A percentile compares a stretch with the other conserved stretches of the same genome.
Evolutionary conservation across 1,140 invertebrate species (phyloP).

Genomic region (Bombus huntii): DNA sequence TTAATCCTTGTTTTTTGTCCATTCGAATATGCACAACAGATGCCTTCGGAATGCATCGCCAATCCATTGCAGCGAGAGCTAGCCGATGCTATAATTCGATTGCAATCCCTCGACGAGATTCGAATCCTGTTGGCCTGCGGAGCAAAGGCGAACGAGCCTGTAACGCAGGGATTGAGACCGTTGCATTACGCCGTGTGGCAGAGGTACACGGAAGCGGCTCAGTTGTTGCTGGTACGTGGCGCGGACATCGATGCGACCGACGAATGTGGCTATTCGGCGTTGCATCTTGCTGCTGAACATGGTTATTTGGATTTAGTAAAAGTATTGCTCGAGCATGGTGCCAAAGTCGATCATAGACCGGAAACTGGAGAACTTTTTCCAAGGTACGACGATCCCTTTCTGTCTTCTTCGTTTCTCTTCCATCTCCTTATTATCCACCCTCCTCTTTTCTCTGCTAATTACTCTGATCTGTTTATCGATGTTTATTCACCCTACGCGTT

Average conservation of each 20-base stretch:
- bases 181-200: constrained; percentile 97
- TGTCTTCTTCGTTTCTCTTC: too few species aligned
- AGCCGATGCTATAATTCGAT: constrained; percentile 94
- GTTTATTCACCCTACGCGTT: neutral
- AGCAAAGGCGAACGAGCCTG: constrained; percentile 90
- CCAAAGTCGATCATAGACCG: constrained; percentile 90
- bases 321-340: constrained; percentile 90
- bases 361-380: constrained; percentile 88
- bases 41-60: constrained; percentile 88
- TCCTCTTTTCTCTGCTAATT: too few species aligned
- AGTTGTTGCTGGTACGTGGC: constrained; percentile 89
- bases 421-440: too few species aligned
- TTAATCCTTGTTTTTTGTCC: neutral
- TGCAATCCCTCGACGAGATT: constrained; percentile 93
- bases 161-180: constrained; percentile 91
- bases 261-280: constrained; percentile 94
- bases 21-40: constrained; percentile 76
- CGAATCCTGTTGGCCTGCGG: constrained; percentile 92
- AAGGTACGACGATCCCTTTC: constrained; percentile 63
- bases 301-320: constrained; percentile 90
- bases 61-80: constrained; percentile 93
- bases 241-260: constrained; percentile 93
- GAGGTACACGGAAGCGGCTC: constrained; percentile 90
- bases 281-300: constrained; percentile 93
- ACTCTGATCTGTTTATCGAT: too few species aligned